Evolutionary conservation across 2,888 invertebrate species (phyloP), one percentile per base, ranked within the genome.

Genomic region (Lasioglossum marginatum): DNA sequence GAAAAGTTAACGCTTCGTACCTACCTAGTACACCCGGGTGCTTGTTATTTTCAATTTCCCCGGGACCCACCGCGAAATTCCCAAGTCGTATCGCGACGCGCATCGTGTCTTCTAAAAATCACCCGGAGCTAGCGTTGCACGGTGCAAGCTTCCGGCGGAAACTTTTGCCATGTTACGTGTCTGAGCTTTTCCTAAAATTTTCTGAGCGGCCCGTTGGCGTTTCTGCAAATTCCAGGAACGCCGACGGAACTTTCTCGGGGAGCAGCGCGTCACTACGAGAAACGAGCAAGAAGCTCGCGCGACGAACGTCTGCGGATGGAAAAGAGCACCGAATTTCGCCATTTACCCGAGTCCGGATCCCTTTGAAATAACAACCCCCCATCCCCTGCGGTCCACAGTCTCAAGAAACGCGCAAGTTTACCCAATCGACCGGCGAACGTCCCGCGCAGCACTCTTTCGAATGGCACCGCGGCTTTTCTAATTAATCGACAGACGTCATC

Each of bases 171-270:
- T 10, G 27, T 68, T 72, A 72, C 73, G 83, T 48, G 76, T 60
- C 72, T 37, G 48, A 57, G 82, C 57, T 86, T 85, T 80, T 37
- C 60, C 43, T 23, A 34, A 79, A 78, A 81, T 79, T 84, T 79
- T 63, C 82, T 77, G 52, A 52, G 45, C 82, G 68, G 43, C n/a
- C 52, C 76, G 76, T 52, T 76, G 68, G 48, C 68, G 66, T 77
- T 82, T 19, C 43, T 52, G 73, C 37, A 77, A 70, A 43, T 57
- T 68, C 43, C 73, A 40, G 60, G 27, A 23, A n/a, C 31, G 66
- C 23, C 66, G 16, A 10, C 19, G 16, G 1, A 83, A 82, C 57
- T 83, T 83, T 76, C 70, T 31, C 37, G 34, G 63, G 57, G 23
- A 19, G 34, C 52, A 23, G 19, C 71, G 37, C 66, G 72, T 77